Conservation (phyloP, 1,140 invertebrate genomes). For the Ceratina australensis region DNA sequence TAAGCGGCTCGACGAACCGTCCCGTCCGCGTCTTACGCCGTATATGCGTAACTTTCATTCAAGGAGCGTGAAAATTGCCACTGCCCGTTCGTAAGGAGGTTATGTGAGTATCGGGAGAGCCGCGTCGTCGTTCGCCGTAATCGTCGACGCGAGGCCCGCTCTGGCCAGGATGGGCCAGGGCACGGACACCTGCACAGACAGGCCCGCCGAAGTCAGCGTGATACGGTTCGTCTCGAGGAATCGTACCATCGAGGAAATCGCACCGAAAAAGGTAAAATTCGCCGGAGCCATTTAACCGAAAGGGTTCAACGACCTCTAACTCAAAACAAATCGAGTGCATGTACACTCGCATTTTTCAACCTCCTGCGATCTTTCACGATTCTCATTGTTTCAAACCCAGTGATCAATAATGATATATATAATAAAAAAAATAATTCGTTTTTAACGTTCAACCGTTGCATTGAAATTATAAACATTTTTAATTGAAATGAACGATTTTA, state of each 20-base stretch:
- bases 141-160: too few relatives aligned
- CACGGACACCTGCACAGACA: slow-evolving; percentile 75
- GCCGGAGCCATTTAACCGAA: slow-evolving; percentile 41
- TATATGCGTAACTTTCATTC: slow-evolving; percentile 38
- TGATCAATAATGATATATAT: too few relatives aligned
- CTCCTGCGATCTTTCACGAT: neutral
- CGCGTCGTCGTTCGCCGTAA: too few relatives aligned
- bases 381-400: too few relatives aligned
- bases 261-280: slow-evolving; percentile 77
- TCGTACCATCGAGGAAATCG: slow-evolving; percentile 77
- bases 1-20: slow-evolving; percentile 37
- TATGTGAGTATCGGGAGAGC: slow-evolving; percentile 56
- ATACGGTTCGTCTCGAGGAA: slow-evolving; percentile 78
- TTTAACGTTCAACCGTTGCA: too few relatives aligned
- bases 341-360: neutral
- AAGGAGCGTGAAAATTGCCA: slow-evolving; percentile 36
- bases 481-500: slow-evolving; percentile 49
- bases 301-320: slow-evolving; percentile 75
- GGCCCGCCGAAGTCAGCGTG: slow-evolving; percentile 77
- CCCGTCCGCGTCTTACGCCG: neutral
- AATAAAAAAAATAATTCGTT: too few relatives aligned
- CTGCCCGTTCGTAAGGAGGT: slow-evolving; percentile 53
- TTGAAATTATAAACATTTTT: neutral
- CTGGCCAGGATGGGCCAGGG: slow-evolving; percentile 74
- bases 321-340: slow-evolving; percentile 72